Evolutionary conservation across 2,113 vertebrate genomes (phyloP).

Genomic region (Myxocyprinus asiaticus): DNA sequence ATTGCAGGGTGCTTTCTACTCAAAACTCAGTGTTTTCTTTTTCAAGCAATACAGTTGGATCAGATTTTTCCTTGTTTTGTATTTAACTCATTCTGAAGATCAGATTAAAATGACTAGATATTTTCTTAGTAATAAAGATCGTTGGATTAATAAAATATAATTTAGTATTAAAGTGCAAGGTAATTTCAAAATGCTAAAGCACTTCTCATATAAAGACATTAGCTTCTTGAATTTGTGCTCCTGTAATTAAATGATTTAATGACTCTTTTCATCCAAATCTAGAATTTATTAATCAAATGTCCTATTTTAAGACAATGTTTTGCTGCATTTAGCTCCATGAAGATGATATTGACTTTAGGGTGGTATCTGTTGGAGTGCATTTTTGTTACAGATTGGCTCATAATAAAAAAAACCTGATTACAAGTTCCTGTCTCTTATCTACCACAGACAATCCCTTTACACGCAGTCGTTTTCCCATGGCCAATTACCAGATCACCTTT

Average conservation of each 20-base stretch:
- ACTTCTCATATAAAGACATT: background rate
- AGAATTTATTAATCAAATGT: background rate
- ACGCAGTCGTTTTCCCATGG: slow-evolving; percentile 67
- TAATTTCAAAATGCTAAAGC: background rate
- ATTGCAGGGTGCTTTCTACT: slow-evolving; percentile 33
- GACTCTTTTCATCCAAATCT: background rate
- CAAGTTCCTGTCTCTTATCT: slow-evolving; percentile 71
- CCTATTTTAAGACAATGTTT: too few species aligned
- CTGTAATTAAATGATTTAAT: background rate
- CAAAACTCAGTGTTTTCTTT: slow-evolving; percentile 27
- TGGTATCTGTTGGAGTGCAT: background rate
- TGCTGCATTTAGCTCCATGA: background rate
- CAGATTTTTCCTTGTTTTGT: background rate
- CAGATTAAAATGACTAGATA: background rate
- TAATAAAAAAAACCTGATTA: slow-evolving; percentile 73
- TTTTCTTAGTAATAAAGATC: background rate
- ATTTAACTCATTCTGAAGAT: background rate
- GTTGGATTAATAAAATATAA: background rate
- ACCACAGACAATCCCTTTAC: slow-evolving; percentile 68
- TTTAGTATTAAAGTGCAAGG: background rate
- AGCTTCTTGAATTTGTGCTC: background rate
- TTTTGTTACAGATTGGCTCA: slow-evolving; percentile 66
- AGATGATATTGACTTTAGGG: background rate
- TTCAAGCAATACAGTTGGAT: slow-evolving; percentile 19
- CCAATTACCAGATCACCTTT: slow-evolving; percentile 69